Evolutionary conservation across 2,888 invertebrate genomes (phyloP).

Genomic region (Catocala fraxini): DNA sequence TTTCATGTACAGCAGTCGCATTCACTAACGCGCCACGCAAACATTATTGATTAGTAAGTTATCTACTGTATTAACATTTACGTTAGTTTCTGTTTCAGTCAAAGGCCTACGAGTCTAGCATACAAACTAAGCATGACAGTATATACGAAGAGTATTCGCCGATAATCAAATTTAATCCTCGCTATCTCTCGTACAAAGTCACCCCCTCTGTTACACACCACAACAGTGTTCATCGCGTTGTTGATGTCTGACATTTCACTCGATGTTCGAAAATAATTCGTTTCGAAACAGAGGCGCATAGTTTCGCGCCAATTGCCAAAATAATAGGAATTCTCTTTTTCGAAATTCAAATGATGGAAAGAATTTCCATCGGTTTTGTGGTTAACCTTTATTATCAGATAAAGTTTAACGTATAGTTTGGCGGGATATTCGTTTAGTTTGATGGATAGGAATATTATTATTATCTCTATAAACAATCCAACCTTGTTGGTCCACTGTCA

Average conservation of each 20-base stretch:
- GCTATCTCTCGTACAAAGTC: conserved; percentile 12
- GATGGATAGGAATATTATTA: too few relatives aligned
- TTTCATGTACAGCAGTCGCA: too few relatives aligned
- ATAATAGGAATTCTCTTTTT: conserved; percentile 28
- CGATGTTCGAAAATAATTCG: conserved; percentile 51
- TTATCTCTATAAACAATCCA: too few relatives aligned
- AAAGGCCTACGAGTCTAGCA: too few relatives aligned
- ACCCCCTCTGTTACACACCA: conserved; percentile 11
- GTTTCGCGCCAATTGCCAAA: conserved; percentile 23
- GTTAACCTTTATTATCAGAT: not conserved
- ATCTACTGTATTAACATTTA: too few relatives aligned
- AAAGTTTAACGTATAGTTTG: not conserved
- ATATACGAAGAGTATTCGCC: too few relatives aligned
- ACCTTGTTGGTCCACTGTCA: too few relatives aligned
- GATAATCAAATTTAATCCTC: not conserved
- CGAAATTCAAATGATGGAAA: conserved; percentile 22
- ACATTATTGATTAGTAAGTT: too few relatives aligned
- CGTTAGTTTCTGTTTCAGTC: too few relatives aligned
- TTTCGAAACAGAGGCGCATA: conserved; percentile 38
- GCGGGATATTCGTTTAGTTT: too few relatives aligned
- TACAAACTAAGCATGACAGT: too few relatives aligned
- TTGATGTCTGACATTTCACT: conserved; percentile 47
- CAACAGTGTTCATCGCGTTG: conserved; percentile 25
- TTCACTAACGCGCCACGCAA: too few relatives aligned
- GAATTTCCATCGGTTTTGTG: conserved; percentile 16